Conservation (phyloP, 1,140 invertebrate species). For the Tetramorium alpestre region DNA sequence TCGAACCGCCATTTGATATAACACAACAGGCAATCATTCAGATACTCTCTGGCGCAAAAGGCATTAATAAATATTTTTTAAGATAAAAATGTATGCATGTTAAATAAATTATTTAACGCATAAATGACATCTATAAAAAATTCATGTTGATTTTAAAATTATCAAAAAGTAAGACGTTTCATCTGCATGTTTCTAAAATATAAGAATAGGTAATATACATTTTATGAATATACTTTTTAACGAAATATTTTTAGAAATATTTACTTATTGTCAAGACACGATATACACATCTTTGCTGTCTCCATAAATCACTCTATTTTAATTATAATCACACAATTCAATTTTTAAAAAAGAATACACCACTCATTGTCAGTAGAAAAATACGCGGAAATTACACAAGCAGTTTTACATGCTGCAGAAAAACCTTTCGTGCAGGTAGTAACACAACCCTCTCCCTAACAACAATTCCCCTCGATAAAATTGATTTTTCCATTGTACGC, state of each 20-base stretch:
- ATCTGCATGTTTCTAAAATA: neutral
- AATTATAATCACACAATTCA: neutral
- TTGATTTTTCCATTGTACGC: conserved; percentile 1
- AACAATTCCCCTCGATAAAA: neutral
- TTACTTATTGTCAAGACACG: neutral
- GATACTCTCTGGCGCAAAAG: neutral
- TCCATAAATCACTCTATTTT: neutral
- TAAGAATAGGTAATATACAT: neutral
- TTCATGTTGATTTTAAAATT: neutral
- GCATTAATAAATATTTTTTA: neutral
- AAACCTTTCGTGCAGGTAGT: neutral
- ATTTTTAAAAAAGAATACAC: neutral
- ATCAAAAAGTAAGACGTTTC: neutral
- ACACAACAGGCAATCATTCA: neutral
- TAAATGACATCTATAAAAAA: neutral
- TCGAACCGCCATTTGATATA: conserved; percentile 29
- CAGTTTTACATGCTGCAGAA: neutral
- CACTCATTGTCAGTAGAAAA: neutral
- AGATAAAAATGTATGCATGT: neutral
- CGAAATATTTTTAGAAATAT: neutral
- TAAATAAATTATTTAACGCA: conserved; percentile 30
- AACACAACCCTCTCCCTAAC: neutral
- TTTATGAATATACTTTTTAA: neutral
- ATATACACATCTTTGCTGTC: neutral
- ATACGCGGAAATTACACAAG: neutral